phyloP scores from a whole-genome alignment of 2,797 vertebrate species.

The Erpetoichthys calabaricus region DNA sequence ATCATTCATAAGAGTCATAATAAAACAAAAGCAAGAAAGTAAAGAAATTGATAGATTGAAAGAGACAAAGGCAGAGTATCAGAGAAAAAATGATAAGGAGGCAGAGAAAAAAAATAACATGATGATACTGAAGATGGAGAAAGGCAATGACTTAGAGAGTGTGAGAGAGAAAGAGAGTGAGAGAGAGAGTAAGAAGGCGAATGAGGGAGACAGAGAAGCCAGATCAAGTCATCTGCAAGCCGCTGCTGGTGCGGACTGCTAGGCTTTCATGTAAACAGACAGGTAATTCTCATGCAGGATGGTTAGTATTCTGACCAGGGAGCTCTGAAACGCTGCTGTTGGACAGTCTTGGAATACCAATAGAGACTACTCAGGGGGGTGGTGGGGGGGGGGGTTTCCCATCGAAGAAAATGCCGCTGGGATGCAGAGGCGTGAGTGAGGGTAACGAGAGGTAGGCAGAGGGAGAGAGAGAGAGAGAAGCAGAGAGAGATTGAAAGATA shows the following conservation, averaged over 20 bases:
- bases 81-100: no score
- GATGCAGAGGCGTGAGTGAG: background rate
- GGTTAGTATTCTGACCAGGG: background rate
- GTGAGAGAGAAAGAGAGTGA: background rate
- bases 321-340: background rate
- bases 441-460: background rate
- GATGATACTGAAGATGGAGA: no score
- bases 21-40: background rate
- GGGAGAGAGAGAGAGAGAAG: background rate
- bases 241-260: background rate
- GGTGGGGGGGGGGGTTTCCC: background rate
- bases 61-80: no score
- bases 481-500: background rate
- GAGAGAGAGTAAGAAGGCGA: background rate
- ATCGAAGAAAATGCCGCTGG: background rate
- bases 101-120: no score
- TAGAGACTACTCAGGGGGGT: background rate
- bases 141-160: no score
- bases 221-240: background rate
- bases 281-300: background rate
- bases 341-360: conserved; percentile 1
- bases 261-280: background rate
- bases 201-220: background rate
- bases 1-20: no score
- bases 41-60: background rate